Base-by-base conservation (phyloP, 1,140 invertebrate genomes). In the Papilio dardanus region DNA sequence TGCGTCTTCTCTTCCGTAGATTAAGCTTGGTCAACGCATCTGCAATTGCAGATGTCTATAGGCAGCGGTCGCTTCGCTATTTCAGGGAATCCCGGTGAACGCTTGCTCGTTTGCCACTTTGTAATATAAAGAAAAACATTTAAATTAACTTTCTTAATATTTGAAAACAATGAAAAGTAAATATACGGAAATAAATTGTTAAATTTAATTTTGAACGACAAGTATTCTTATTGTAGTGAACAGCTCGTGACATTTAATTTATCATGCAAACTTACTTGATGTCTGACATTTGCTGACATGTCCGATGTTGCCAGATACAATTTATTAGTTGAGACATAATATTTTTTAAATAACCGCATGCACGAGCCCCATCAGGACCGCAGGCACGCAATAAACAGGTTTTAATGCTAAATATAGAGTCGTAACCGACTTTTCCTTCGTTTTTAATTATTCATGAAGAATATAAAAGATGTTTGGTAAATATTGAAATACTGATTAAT, bases 321-420 rank as follows among this genome's bases (percentile, higher is more conserved):
- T 69, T 35, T 69, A 69, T 69, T 35, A 24, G 35, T 69, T 69
- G 35, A 69, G 33, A 40, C 31, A 69, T 69, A 66, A 33, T 35
- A 16, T 69, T 40, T 35, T 69, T 69, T 69, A 37, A 24, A 67
- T 68, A n/a, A 40, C 37, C 31, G 62, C 30, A 31, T n/a, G n/a
- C 65, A 30, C 24, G 21, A 2, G 62, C 30, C 33, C 7, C 67
- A 21, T 42, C 66, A 24, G 0, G 24, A 68, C 31, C 2, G 12
- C 12, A 28, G n/a, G 67, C 67, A 69, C 12, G 12, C 66, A 69
- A 40, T 69, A 69, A 69, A 69, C 67, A 21, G 67, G 67, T 69
- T 69, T 19, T 10, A 69, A 12, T 21, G 67, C 67, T 69, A 69
- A 69, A 69, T 69, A 69, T 69, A 69, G 67, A 28, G 8, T 40